Base-by-base conservation (phyloP, 2,888 invertebrate genomes). In the Eudasyphora cyanicolor region DNA sequence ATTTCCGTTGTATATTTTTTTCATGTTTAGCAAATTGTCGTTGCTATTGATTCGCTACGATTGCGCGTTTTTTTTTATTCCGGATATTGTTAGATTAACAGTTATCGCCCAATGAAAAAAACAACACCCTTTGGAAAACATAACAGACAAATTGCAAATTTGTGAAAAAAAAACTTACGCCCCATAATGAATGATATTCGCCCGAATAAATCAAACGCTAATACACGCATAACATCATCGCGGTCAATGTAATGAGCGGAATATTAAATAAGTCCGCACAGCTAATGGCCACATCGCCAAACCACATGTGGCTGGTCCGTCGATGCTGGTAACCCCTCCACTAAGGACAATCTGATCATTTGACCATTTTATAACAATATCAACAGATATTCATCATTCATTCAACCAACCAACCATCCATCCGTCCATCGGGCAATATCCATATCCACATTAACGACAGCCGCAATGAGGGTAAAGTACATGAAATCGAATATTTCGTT, bases 321-420 rank as follows among this genome's bases (percentile, higher is more conserved):
- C n/a, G n/a, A n/a, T n/a, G n/a, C n/a, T n/a, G n/a, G 76, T 45
- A 69, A n/a, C n/a, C n/a, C n/a, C 42, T 57, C 57, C n/a, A 45
- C 10, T 69, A 29, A 32, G 57, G 57, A 69, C 76, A 69, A 57
- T 76, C 19, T 69, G 67, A 69, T 29, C 69, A 57, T 29, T 60
- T 57, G 67, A 69, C 42, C 69, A 57, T 29, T 60, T 57, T 42
- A 62, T 62, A 62, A 32, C 29, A 62, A 62, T 12, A 7, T 32
- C 17, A n/a, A 62, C 38, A n/a, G n/a, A n/a, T n/a, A n/a, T n/a
- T n/a, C n/a, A n/a, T n/a, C n/a, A n/a, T n/a, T n/a, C n/a, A n/a
- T n/a, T n/a, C n/a, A n/a, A n/a, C n/a, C n/a, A n/a, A n/a, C n/a
- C n/a, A n/a, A n/a, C n/a, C n/a, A 51, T 8, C 51, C 64, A 62